Conservation (phyloP, 2,888 invertebrate species). For the Fissipunctia ypsillon region DNA sequence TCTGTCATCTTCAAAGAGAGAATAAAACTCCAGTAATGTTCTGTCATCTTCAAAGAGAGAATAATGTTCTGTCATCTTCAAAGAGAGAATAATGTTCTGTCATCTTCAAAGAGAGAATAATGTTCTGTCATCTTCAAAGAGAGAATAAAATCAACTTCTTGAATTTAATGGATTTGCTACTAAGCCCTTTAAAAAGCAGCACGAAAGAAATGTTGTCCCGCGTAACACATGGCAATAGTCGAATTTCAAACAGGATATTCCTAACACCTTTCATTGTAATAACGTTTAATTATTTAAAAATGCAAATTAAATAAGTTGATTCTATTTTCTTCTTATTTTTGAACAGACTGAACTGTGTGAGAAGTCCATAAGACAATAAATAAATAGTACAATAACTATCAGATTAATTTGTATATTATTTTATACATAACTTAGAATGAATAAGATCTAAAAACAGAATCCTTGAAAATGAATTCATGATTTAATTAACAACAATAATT, state of each 20-base stretch:
- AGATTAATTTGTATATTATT: background rate
- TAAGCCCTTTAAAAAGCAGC: background rate
- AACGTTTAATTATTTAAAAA: background rate
- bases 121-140: too few relatives aligned
- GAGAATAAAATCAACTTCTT: slow-evolving; percentile 14
- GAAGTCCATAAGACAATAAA: background rate
- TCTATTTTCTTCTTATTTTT: background rate
- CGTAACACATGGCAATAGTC: background rate
- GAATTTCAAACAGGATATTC: background rate
- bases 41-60: background rate
- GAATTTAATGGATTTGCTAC: background rate
- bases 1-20: background rate
- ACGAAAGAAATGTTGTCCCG: background rate
- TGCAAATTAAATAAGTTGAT: background rate
- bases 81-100: too few relatives aligned
- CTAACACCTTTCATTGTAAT: background rate
- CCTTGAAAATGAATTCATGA: background rate
- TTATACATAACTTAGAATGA: background rate
- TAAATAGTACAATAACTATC: background rate
- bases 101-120: too few relatives aligned
- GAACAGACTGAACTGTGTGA: background rate
- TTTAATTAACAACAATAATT: slow-evolving; percentile 11
- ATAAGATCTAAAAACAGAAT: background rate
- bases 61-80: background rate
- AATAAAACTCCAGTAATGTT: slow-evolving; percentile 2